phyloP scores from a whole-genome alignment of 2,888 invertebrate genomes.

The Neelides folsomi region DNA sequence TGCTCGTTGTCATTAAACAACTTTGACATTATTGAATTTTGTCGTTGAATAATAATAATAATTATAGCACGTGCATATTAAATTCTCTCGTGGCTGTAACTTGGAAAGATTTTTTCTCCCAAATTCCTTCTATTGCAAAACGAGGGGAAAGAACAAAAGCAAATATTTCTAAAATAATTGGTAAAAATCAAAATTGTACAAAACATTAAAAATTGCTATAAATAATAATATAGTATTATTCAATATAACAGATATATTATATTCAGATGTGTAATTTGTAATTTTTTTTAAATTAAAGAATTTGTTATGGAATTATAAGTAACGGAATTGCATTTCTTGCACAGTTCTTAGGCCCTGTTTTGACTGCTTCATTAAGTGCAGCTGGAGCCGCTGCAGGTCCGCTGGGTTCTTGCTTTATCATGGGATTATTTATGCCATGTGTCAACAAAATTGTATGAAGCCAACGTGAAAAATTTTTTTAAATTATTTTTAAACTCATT shows the following conservation, averaged over 20 bases:
- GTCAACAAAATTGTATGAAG: no score
- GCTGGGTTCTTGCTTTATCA: no score
- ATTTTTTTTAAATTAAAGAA: background rate
- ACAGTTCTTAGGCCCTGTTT: no score
- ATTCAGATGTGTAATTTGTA: background rate
- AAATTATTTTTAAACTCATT: no score
- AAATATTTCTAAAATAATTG: slow-evolving; percentile 53
- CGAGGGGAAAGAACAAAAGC: slow-evolving; percentile 42
- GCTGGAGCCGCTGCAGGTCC: no score
- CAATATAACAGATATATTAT: background rate
- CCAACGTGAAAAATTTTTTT: no score
- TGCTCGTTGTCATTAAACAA: no score
- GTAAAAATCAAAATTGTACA: slow-evolving; percentile 26
- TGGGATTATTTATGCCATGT: no score
- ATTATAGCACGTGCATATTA: slow-evolving; percentile 10
- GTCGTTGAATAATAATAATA: background rate
- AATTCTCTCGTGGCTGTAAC: slow-evolving; percentile 23
- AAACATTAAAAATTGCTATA: background rate
- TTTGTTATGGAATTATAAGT: slow-evolving; percentile 19
- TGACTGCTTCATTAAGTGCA: no score
- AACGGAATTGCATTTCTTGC: slow-evolving; percentile 20
- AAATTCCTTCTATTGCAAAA: slow-evolving; percentile 51
- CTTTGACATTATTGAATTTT: background rate
- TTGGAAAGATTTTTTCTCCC: slow-evolving; percentile 26
- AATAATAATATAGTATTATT: background rate